phyloP scores from a whole-genome alignment of 1,140 invertebrate species.

The Tetragonula clypearis region DNA sequence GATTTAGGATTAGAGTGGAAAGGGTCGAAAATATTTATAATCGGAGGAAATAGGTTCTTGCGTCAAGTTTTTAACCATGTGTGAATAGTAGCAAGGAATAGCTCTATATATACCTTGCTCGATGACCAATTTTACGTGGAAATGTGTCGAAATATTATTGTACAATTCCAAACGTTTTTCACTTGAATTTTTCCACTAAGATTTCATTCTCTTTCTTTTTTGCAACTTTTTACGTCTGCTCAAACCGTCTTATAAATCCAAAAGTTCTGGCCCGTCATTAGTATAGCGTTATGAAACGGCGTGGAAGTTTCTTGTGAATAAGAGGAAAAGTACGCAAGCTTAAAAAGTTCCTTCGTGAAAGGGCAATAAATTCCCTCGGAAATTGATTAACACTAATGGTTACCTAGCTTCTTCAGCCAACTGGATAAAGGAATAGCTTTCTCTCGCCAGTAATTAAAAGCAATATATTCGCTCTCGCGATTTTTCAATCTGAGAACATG shows the following conservation, averaged over 20 bases:
- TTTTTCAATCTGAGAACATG: neutral
- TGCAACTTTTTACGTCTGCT: neutral
- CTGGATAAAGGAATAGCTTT: neutral
- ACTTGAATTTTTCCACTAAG: neutral
- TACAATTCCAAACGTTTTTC: no score
- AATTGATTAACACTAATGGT: slow-evolving; percentile 16
- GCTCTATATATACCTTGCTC: no score
- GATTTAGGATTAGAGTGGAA: neutral
- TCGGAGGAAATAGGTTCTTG: no score
- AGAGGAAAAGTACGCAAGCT: neutral
- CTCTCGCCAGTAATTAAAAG: neutral
- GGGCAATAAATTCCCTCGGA: slow-evolving; percentile 9
- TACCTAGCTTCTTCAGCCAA: neutral
- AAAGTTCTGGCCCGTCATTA: neutral
- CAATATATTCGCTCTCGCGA: neutral
- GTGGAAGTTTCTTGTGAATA: neutral
- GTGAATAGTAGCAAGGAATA: no score
- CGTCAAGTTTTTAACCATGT: no score
- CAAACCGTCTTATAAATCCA: neutral
- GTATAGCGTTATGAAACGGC: neutral
- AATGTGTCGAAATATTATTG: no score
- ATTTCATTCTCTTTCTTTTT: neutral
- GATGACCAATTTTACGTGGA: no score
- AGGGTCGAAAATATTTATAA: neutral
- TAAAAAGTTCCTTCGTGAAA: neutral